Percentiles rank a stretch among this genome's conserved stretches.
Conservation (phyloP, 2,888 invertebrate species). For the Subacronicta megacephala region DNA sequence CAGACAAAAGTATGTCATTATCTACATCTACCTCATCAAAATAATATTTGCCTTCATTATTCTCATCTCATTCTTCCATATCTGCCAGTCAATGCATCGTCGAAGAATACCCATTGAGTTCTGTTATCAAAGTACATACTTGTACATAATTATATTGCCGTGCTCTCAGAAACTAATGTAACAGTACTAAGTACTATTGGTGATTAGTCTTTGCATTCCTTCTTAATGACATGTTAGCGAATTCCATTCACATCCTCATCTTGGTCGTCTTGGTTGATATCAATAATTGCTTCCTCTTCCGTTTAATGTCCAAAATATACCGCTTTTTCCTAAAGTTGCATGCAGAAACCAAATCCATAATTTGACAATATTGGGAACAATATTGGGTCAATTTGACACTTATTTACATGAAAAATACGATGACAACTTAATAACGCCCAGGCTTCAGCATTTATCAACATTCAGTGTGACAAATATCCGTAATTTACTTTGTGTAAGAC, state of each 20-base stretch:
- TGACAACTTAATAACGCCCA: slow-evolving; percentile 22
- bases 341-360: not conserved
- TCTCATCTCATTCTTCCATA: slow-evolving; percentile 26
- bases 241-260: slow-evolving; percentile 27
- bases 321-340: not conserved
- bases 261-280: slow-evolving; percentile 17
- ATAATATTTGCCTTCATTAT: slow-evolving; percentile 41
- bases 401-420: slow-evolving; percentile 8
- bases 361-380: not conserved
- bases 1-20: slow-evolving; percentile 26
- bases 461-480: slow-evolving; percentile 35
- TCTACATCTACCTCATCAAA: slow-evolving; percentile 29
- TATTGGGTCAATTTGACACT: not conserved
- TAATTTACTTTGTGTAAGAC: slow-evolving; percentile 42
- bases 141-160: slow-evolving; percentile 14
- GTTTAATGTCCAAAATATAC: slow-evolving; percentile 9
- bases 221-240: slow-evolving; percentile 25
- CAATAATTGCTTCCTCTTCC: slow-evolving; percentile 36
- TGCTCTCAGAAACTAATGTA: slow-evolving; percentile 3
- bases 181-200: slow-evolving; percentile 8
- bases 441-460: slow-evolving; percentile 27
- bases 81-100: slow-evolving; percentile 17
- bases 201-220: slow-evolving; percentile 22
- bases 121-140: not conserved
- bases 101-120: slow-evolving; percentile 14